A percentile compares a stretch with the other conserved stretches of the same genome.
These are phyloP conservation scores for Lampris megalopsis DNA, from an alignment of 2,113 vertebrate species.

Conservation along the genomic window DNA sequence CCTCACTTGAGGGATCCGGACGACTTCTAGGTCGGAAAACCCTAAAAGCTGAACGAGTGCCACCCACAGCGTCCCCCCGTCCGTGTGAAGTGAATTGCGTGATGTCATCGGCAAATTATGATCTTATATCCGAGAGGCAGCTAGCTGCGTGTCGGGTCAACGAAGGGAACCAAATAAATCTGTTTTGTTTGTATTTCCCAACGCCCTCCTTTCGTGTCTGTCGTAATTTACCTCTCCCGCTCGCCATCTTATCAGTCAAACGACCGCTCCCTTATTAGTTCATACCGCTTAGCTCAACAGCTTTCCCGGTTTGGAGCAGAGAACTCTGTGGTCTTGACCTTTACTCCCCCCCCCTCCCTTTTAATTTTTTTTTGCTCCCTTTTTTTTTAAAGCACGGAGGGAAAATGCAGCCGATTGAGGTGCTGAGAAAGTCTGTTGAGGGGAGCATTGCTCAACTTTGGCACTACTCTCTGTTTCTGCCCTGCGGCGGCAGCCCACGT, in stretches of 20 bases:
- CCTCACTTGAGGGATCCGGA: too few relatives aligned
- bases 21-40: too few relatives aligned
- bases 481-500: not conserved
- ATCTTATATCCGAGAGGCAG: not conserved
- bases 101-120: not conserved
- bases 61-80: too few relatives aligned
- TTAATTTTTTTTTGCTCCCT: too few relatives aligned
- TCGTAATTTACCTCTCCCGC: not conserved
- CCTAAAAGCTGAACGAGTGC: too few relatives aligned
- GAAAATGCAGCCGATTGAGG: constrained; percentile 32
- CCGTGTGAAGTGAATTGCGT: not conserved
- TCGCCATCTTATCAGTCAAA: not conserved
- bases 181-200: not conserved
- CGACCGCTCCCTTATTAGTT: not conserved
- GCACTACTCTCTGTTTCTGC: constrained; percentile 7
- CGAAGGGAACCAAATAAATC: too few relatives aligned
- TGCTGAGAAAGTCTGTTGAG: constrained; percentile 21
- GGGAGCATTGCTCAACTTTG: constrained; percentile 36
- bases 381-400: constrained; percentile 3
- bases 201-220: not conserved
- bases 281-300: not conserved
- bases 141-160: not conserved
- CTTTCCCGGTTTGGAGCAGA: not conserved
- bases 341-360: not conserved
- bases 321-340: not conserved